Evolutionary conservation across 2,113 vertebrate species (phyloP), one percentile per base, ranked within the genome.

Genomic region (Pycnonotus jocosus): DNA sequence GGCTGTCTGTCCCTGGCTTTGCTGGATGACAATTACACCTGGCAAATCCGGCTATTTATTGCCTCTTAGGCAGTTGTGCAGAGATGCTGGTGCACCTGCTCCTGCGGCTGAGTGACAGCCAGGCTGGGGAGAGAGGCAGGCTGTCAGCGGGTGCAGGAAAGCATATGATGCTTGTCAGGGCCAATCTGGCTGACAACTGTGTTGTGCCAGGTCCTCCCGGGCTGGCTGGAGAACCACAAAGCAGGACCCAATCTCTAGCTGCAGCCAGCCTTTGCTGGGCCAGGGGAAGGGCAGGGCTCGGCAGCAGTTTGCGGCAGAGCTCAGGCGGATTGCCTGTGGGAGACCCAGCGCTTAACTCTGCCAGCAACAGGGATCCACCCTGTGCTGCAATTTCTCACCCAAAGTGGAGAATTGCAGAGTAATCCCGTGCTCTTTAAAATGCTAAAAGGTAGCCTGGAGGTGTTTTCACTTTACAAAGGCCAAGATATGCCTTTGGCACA

Each of bases 91-190:
- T 1, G 6, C 81, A 93, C 78, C 81, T 84, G 78, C 81, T 93
- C 72, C 77, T 92, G 8, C 2, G 42, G 71, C 80, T 81, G 92
- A 93, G 82, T 60, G 90, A 80, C 86, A 92, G 92, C 45, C 71
- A 45, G 65, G 50, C 71, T 82, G 60, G 61, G 69, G 70, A 96
- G 91, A 74, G 62, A 83, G 69, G 84, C 90, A 93, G 50, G 81
- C 62, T 2, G 60, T 54, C 81, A 91, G 16, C 1, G 5, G 42
- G 61, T 47, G 79, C 77, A 84, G 78, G 68, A 95, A 92, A 96
- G 83, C 92, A 90, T 93, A 95, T 76, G 96, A 91, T 80, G 31
- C 42, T 54, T 88, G 81, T 96, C 86, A 96, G 58, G 58, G n/a
- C 28, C 78, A 93, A 91, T 97, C 78, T 95, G 95, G 57, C 77